Evolutionary conservation across 2,113 vertebrate genomes (phyloP).

Genomic region (Ochotona curzoniae): DNA sequence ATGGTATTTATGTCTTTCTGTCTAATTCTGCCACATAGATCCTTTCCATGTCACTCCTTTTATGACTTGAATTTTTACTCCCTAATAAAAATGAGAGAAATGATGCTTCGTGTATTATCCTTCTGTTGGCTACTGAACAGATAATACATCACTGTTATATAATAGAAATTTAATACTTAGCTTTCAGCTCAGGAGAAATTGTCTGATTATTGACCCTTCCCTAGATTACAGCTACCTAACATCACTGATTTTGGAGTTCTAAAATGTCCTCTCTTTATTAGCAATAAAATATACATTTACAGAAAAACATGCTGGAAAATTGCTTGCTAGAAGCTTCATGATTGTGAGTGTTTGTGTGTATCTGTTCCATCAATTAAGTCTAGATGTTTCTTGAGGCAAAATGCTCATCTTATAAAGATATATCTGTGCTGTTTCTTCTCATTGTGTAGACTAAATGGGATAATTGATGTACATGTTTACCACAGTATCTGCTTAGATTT

Average conservation of each 20-base stretch:
- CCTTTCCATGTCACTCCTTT: neutral
- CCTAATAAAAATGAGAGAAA: neutral
- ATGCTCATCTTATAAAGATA: neutral
- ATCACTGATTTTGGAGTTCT: conserved; percentile 15
- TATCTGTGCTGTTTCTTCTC: neutral
- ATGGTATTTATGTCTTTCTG: neutral
- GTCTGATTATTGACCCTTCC: neutral
- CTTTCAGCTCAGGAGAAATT: neutral
- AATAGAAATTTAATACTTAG: conserved; percentile 17
- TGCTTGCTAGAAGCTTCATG: neutral
- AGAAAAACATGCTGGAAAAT: conserved; percentile 2
- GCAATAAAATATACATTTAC: conserved; percentile 32
- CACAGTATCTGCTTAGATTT: neutral
- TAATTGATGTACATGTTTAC: neutral
- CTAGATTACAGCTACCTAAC: neutral
- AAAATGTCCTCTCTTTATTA: neutral
- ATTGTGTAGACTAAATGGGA: neutral
- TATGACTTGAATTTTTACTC: neutral
- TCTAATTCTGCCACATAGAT: neutral
- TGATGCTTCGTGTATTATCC: neutral
- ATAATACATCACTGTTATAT: neutral
- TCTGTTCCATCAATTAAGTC: neutral
- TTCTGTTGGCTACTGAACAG: neutral
- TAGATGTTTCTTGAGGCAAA: neutral
- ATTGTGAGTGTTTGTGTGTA: neutral